Conservation (phyloP, 2,888 invertebrate species). For the Gerosis bhagava region DNA sequence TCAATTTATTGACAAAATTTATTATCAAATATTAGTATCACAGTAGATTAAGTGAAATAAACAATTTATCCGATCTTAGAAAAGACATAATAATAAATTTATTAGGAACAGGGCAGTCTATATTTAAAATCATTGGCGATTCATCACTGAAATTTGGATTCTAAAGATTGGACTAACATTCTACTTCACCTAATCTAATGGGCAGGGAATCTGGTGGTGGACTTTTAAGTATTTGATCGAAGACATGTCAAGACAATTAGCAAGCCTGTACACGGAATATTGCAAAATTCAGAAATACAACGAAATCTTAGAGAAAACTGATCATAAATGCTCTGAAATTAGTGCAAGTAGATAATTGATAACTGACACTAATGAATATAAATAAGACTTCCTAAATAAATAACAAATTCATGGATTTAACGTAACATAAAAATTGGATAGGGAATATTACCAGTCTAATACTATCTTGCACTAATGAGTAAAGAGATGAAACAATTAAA, state of each 20-base stretch:
- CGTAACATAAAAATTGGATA: slow-evolving; percentile 26
- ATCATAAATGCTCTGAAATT: slow-evolving; percentile 37
- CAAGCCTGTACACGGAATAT: slow-evolving; percentile 35
- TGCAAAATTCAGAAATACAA: slow-evolving; percentile 42
- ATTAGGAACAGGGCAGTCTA: slow-evolving; percentile 75
- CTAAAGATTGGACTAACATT: slow-evolving; percentile 47
- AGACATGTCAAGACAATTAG: slow-evolving; percentile 62
- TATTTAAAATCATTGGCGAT: slow-evolving; percentile 76
- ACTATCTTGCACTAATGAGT: slow-evolving; percentile 46
- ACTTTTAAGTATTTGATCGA: slow-evolving; percentile 55
- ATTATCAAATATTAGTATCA: no score
- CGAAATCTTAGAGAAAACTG: slow-evolving; percentile 38
- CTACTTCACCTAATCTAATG: slow-evolving; percentile 73
- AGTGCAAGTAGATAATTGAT: slow-evolving; percentile 41
- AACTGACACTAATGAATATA: slow-evolving; percentile 22
- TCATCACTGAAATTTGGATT: slow-evolving; percentile 75
- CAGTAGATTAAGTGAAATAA: slow-evolving; percentile 73
- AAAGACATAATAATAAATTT: slow-evolving; percentile 49
- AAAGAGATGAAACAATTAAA: slow-evolving; percentile 52
- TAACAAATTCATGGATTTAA: slow-evolving; percentile 34
- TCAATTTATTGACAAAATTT: no score
- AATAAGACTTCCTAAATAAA: slow-evolving; percentile 23
- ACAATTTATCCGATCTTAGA: slow-evolving; percentile 48
- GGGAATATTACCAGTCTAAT: slow-evolving; percentile 32
- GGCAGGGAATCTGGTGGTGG: slow-evolving; percentile 36